These are phyloP conservation scores for Heliothis virescens DNA, from an alignment of 1,140 invertebrate genomes.

Conservation along the genomic window DNA sequence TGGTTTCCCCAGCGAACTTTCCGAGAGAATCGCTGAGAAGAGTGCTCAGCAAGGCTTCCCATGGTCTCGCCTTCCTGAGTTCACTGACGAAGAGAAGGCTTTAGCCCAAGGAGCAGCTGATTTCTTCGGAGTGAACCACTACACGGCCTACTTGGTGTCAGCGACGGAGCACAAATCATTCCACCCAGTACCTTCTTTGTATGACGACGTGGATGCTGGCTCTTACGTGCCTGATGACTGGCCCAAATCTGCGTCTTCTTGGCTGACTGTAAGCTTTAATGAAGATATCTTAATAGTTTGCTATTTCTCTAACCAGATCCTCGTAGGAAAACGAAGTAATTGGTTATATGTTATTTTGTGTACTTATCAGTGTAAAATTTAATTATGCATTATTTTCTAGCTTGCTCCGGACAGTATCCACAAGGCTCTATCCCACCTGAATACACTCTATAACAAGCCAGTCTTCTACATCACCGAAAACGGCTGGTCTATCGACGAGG, in stretches of 20 bases:
- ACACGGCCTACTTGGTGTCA: slow-evolving; percentile 78
- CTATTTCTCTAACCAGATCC: too few relatives aligned
- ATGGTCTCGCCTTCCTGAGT: slow-evolving; percentile 84
- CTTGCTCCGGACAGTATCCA: slow-evolving; percentile 26
- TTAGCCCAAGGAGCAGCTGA: slow-evolving; percentile 87
- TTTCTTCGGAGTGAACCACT: slow-evolving; percentile 89
- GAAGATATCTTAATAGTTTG: neutral
- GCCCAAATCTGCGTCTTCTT: slow-evolving; percentile 52
- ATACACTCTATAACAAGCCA: slow-evolving; percentile 84
- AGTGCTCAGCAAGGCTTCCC: slow-evolving; percentile 83
- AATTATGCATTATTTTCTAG: neutral
- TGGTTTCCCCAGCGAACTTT: slow-evolving; percentile 88
- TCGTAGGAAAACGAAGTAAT: too few relatives aligned
- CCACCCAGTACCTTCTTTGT: slow-evolving; percentile 58
- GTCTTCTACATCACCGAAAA: slow-evolving; percentile 88
- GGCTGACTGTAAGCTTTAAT: slow-evolving; percentile 57
- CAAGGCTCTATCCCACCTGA: slow-evolving; percentile 77
- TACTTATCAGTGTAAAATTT: too few relatives aligned
- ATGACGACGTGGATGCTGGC: slow-evolving; percentile 57
- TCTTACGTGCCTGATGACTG: slow-evolving; percentile 48
- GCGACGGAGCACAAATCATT: slow-evolving; percentile 51
- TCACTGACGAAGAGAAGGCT: slow-evolving; percentile 83
- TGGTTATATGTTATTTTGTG: too few relatives aligned
- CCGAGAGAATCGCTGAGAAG: slow-evolving; percentile 81
- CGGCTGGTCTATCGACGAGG: slow-evolving; percentile 74